Evolutionary conservation across 2,797 vertebrate species (phyloP).

Genomic region (Huso huso): DNA sequence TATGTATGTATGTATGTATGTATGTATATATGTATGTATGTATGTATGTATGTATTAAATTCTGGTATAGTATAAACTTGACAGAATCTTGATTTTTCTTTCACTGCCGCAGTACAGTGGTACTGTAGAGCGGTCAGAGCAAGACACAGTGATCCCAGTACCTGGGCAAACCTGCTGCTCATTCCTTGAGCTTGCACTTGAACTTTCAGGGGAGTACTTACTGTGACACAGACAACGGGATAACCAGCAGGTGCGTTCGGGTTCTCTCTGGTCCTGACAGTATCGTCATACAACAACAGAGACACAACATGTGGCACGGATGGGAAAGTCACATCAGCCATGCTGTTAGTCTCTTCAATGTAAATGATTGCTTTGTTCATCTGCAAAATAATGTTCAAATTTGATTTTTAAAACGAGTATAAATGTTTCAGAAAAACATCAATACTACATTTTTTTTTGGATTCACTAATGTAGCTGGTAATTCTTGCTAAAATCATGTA

Average conservation of each 20-base stretch:
- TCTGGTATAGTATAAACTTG: not conserved
- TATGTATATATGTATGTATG: not conserved
- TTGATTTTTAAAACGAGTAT: not conserved
- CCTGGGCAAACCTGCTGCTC: too few relatives aligned
- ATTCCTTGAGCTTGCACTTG: too few relatives aligned
- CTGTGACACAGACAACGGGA: constrained; percentile 84
- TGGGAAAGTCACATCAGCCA: constrained; percentile 91
- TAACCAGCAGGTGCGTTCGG: constrained; percentile 73
- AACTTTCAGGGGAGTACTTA: constrained; percentile 40
- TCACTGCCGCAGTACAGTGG: too few relatives aligned
- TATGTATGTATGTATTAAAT: not conserved
- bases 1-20: not conserved
- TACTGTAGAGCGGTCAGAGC: too few relatives aligned
- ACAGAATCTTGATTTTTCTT: too few relatives aligned
- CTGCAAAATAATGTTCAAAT: constrained; percentile 44
- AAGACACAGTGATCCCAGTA: too few relatives aligned
- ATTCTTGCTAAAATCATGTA: too few relatives aligned
- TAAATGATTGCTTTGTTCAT: constrained; percentile 81
- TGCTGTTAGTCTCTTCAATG: constrained; percentile 85
- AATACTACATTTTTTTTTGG: too few relatives aligned
- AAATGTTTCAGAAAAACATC: not conserved
- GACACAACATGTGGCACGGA: constrained; percentile 80
- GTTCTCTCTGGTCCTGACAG: constrained; percentile 49
- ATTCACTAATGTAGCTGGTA: too few relatives aligned
- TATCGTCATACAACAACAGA: constrained; percentile 76